A percentile compares a stretch with the other conserved stretches of the same genome.
Conservation (phyloP, 2,888 invertebrate species). For the Pseudococcus longispinus region DNA sequence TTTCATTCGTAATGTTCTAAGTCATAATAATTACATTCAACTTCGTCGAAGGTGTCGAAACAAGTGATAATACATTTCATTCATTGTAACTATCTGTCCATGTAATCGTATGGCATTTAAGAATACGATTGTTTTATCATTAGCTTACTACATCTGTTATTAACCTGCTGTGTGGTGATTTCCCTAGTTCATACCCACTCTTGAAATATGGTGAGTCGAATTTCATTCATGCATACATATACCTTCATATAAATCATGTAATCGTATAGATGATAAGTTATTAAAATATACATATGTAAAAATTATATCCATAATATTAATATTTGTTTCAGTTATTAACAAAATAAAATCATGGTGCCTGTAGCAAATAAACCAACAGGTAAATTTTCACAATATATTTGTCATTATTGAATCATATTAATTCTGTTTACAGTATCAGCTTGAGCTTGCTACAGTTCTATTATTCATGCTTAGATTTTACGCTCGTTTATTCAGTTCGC, state of each 20-base stretch:
- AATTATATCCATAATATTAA: neutral
- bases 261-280: neutral
- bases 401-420: neutral
- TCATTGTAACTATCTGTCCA: neutral
- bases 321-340: neutral
- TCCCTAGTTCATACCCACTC: neutral
- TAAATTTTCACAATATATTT: neutral
- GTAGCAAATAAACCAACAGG: conserved; percentile 20
- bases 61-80: neutral
- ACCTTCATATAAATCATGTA: neutral
- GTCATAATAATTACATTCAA: neutral
- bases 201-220: neutral
- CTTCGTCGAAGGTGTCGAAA: neutral
- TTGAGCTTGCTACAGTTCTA: neutral
- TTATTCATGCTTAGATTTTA: neutral
- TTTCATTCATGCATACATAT: neutral
- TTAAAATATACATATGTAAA: neutral
- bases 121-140: neutral
- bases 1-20: neutral
- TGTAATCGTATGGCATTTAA: neutral
- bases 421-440: neutral
- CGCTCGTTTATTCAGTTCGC: neutral
- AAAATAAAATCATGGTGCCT: conserved; percentile 5
- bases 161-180: neutral
- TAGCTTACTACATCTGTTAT: neutral